phyloP scores from a whole-genome alignment of 92 coral and sea anemone species.

The Palythoa heliodiscus region DNA sequence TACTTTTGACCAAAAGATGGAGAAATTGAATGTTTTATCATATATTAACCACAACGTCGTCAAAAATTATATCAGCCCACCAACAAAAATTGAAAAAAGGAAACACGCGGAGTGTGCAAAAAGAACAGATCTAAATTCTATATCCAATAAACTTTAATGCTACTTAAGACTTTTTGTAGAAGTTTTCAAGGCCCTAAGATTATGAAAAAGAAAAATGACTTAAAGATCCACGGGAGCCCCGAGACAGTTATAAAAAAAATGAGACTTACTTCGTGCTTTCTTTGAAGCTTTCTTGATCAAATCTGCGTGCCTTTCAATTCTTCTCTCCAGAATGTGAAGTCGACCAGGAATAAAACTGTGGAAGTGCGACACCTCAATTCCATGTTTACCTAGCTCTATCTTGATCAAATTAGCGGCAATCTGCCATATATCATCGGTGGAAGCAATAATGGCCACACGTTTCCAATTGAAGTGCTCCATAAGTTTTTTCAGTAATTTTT shows the following conservation, averaged over 20 bases:
- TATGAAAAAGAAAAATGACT: too few species aligned
- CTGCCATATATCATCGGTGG: conserved; percentile 91
- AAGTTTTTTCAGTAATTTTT: conserved; percentile 69
- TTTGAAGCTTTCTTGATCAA: conserved; percentile 69
- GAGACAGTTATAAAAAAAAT: not conserved
- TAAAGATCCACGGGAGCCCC: too few species aligned
- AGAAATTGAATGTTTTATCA: too few species aligned
- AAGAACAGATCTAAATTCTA: too few species aligned
- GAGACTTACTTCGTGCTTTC: conserved; percentile 75
- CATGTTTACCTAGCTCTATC: conserved; percentile 69
- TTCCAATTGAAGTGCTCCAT: conserved; percentile 83
- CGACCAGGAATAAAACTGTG: conserved; percentile 87
- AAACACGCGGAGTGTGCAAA: too few species aligned
- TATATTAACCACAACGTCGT: too few species aligned
- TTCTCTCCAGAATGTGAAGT: conserved; percentile 75
- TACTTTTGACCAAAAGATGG: too few species aligned
- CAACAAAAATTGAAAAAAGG: too few species aligned
- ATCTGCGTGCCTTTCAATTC: conserved; percentile 82
- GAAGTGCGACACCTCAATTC: conserved; percentile 75
- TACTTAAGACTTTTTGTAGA: too few species aligned
- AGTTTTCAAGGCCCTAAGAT: too few species aligned
- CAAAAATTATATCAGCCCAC: too few species aligned
- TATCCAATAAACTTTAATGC: too few species aligned
- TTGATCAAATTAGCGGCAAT: conserved; percentile 82
- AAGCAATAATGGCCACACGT: conserved; percentile 88